These are phyloP conservation scores for Chirona hameri DNA, from an alignment of 2,888 invertebrate species.

Conservation along the genomic window DNA sequence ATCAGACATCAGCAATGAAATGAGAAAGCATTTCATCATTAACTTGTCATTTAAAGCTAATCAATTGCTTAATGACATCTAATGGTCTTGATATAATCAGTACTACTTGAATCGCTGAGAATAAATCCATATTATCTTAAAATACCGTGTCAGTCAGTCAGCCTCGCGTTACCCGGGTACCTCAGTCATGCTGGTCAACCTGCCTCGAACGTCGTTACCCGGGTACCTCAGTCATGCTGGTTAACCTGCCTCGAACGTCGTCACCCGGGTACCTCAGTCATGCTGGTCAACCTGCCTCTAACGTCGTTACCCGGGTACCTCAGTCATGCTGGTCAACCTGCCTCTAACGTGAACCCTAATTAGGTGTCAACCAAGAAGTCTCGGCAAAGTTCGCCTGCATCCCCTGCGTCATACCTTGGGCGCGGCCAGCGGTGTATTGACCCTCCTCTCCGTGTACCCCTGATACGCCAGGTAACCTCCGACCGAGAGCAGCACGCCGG, in stretches of 20 bases:
- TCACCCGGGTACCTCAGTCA: not conserved
- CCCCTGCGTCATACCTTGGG: conserved; percentile 58
- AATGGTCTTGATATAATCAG: no score
- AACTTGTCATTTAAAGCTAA: no score
- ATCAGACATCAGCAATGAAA: no score
- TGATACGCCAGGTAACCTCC: conserved; percentile 66
- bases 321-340: not conserved
- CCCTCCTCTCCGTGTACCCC: conserved; percentile 81
- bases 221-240: not conserved
- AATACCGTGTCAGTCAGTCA: not conserved
- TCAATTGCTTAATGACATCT: no score
- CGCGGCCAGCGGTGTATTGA: conserved; percentile 77
- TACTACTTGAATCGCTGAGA: no score
- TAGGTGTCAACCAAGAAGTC: no score
- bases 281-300: not conserved
- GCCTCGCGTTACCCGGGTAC: not conserved
- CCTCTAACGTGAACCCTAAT: no score
- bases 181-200: not conserved
- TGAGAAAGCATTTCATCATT: no score
- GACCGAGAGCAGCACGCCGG: conserved; percentile 58
- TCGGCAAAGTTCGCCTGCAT: no score
- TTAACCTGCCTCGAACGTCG: not conserved
- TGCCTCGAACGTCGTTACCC: not conserved
- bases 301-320: not conserved
- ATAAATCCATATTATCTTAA: no score